phyloP scores from a whole-genome alignment of 2,797 vertebrate genomes.

The Monodelphis domestica region DNA sequence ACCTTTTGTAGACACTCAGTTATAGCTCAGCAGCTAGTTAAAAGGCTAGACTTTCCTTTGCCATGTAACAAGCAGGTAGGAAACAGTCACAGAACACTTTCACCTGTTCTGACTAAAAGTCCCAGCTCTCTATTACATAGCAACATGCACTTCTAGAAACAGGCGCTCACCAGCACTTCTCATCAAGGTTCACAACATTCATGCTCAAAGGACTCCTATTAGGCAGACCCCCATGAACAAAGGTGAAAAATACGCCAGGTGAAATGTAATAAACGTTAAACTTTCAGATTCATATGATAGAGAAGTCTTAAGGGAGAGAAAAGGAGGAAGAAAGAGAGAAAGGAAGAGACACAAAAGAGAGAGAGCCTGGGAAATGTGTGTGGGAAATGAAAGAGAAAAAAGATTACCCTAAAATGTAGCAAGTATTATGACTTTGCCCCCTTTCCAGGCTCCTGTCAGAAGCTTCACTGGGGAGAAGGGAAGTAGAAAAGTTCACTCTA shows the following conservation, averaged over 20 bases:
- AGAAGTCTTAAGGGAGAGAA: constrained; percentile 16
- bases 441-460: neutral
- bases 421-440: neutral
- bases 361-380: neutral
- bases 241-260: neutral
- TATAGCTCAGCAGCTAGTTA: neutral
- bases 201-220: neutral
- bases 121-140: neutral
- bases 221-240: neutral
- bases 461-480: neutral
- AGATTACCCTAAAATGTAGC: neutral
- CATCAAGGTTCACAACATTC: neutral
- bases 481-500: constrained; percentile 48
- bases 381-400: constrained; percentile 19
- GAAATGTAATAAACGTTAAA: neutral
- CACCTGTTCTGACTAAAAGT: neutral
- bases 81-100: neutral
- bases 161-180: neutral
- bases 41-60: neutral
- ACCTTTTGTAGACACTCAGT: neutral
- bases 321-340: neutral
- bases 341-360: constrained; percentile 3
- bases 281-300: neutral
- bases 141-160: neutral
- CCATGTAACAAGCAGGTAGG: neutral